phyloP scores from a whole-genome alignment of 2,888 invertebrate genomes.

The Latrodectus hesperus region DNA sequence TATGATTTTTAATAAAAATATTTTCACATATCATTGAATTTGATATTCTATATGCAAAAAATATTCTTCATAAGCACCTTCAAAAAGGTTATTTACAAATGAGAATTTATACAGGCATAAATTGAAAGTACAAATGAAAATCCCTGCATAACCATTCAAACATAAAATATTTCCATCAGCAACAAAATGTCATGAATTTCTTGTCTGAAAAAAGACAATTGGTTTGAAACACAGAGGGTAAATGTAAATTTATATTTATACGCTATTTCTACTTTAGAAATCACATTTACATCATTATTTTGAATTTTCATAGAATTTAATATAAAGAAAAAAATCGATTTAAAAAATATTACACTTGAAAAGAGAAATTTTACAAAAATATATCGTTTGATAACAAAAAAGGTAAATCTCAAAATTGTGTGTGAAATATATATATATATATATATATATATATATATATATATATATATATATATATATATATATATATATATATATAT shows the following conservation, averaged over 20 bases:
- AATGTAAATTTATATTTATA: background rate
- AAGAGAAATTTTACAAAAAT: no score
- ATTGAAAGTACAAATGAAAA: slow-evolving; percentile 35
- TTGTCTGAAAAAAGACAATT: background rate
- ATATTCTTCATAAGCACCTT: slow-evolving; percentile 47
- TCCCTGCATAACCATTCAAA: slow-evolving; percentile 42
- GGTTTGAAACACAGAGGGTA: background rate
- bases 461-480: no score
- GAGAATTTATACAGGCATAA: slow-evolving; percentile 27
- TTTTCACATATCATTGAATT: slow-evolving; percentile 35
- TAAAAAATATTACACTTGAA: no score
- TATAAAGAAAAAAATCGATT: no score
- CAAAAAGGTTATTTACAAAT: slow-evolving; percentile 40
- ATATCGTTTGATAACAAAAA: no score
- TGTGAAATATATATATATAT: no score
- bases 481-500: no score
- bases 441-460: no score
- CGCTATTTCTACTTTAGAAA: background rate
- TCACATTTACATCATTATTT: background rate
- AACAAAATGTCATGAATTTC: slow-evolving; percentile 1
- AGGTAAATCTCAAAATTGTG: no score
- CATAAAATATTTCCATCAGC: background rate
- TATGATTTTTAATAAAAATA: slow-evolving; percentile 64
- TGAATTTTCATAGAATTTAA: background rate
- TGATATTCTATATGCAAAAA: slow-evolving; percentile 53